Base-by-base conservation (phyloP, 2,113 vertebrate genomes). In the Cyprinus carpio region DNA sequence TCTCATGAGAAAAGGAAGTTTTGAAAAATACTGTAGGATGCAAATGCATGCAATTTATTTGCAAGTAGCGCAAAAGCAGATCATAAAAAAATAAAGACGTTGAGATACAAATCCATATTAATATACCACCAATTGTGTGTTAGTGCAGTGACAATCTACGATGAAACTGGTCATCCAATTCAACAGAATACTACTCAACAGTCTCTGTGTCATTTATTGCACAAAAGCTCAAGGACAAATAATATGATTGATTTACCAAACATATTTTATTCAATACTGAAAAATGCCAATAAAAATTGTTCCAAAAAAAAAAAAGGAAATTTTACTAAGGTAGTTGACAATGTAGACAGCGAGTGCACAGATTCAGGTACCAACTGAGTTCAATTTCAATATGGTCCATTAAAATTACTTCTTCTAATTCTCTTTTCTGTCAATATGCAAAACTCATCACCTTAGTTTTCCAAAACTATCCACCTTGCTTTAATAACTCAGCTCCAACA, bases 401-500 rank as follows among this genome's bases (percentile, higher is more conserved):
- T 34, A 1, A 31, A 67, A 67, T 1, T 2, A 67, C 3, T 20
- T 69, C 1, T 34, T 69, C 65, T 34, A 34, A 34, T 34, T 20
- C 7, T n/a, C n/a, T n/a, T n/a, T n/a, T n/a, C n/a, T n/a, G n/a
- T n/a, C n/a, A n/a, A n/a, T n/a, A n/a, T n/a, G n/a, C n/a, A 12
- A 56, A 8, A n/a, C 3, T 7, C 13, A 37, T 23, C 51, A 37
- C 29, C n/a, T 77, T 34, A 4, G 20, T 20, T 43, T 69, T 69
- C 7, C n/a, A n/a, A n/a, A n/a, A n/a, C n/a, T n/a, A 69, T 69
- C 29, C 65, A 34, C 27, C 37, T 40, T 51, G 27, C 40, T n/a
- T 72, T 69, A 71, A 10, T 54, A 84, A 27, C 56, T 27, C 46
- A 80, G n/a, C n/a, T n/a, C n/a, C n/a, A n/a, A n/a, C n/a, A 78